Evolutionary conservation across 2,797 vertebrate genomes (phyloP).

Genomic region (Somateria mollissima): DNA sequence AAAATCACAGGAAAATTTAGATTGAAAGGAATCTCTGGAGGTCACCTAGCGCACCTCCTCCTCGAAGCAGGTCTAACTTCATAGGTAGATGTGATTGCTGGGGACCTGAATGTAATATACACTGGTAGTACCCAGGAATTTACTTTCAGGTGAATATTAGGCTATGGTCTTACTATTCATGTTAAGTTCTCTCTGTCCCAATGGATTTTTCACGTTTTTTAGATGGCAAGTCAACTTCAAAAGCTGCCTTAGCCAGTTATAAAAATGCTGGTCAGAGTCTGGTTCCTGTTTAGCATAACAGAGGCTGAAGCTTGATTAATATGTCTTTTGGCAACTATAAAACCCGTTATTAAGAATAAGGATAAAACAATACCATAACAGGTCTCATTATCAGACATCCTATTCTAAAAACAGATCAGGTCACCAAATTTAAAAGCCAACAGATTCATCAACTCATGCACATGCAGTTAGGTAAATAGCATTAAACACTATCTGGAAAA

Average conservation of each 20-base stretch:
- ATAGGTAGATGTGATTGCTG: neutral
- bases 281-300: neutral
- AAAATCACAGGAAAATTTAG: neutral
- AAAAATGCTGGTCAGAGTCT: neutral
- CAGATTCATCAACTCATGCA: neutral
- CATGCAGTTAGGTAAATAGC: neutral
- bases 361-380: neutral
- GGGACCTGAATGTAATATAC: neutral
- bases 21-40: neutral
- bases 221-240: neutral
- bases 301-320: neutral
- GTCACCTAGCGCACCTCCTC: neutral
- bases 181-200: neutral
- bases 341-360: neutral
- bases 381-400: neutral
- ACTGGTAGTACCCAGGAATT: neutral
- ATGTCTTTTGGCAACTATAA: neutral
- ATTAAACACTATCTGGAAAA: neutral
- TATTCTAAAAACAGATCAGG: neutral
- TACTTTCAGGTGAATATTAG: neutral
- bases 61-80: neutral
- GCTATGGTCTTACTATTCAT: neutral
- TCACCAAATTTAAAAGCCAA: neutral
- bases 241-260: neutral
- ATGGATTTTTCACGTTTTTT: neutral